Evolutionary conservation across 2,797 vertebrate genomes (phyloP).

Genomic region (Rhodeus uyekii): DNA sequence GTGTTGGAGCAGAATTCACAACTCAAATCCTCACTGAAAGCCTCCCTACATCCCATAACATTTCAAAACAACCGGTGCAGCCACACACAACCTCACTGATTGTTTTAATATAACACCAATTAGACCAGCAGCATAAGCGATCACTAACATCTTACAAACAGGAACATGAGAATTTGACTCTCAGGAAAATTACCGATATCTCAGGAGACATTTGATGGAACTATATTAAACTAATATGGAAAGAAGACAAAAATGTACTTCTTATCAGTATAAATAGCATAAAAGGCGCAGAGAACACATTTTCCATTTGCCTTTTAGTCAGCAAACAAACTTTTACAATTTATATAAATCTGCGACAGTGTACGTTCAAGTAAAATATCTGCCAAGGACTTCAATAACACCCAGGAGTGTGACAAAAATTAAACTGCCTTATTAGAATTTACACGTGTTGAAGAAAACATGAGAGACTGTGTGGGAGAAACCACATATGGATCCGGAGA

Average conservation of each 20-base stretch:
- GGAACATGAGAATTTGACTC: background rate
- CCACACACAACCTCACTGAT: constrained; percentile 55
- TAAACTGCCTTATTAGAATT: constrained; percentile 41
- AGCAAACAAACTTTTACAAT: constrained; percentile 41
- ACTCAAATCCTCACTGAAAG: background rate
- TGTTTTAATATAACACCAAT: constrained; percentile 78
- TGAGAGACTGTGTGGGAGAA: constrained; percentile 51
- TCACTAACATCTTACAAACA: background rate
- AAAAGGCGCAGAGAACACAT: constrained; percentile 19
- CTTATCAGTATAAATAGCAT: constrained; percentile 37
- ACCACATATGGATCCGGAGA: constrained; percentile 55
- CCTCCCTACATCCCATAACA: background rate
- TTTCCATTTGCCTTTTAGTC: constrained; percentile 34
- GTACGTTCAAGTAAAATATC: constrained; percentile 60
- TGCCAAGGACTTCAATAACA: constrained; percentile 48
- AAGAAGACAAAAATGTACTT: background rate
- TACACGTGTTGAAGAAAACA: constrained; percentile 51
- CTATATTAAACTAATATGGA: background rate
- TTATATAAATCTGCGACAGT: constrained; percentile 38
- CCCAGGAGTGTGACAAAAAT: constrained; percentile 31
- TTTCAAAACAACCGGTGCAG: constrained; percentile 16
- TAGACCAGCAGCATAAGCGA: background rate
- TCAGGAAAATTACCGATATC: background rate
- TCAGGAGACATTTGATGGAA: constrained; percentile 4
- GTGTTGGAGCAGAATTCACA: constrained; percentile 88